A percentile compares a stretch with the other conserved stretches of the same genome.
These are phyloP conservation scores for Labeo catla DNA, from an alignment of 2,113 vertebrate species.

Conservation along the genomic window DNA sequence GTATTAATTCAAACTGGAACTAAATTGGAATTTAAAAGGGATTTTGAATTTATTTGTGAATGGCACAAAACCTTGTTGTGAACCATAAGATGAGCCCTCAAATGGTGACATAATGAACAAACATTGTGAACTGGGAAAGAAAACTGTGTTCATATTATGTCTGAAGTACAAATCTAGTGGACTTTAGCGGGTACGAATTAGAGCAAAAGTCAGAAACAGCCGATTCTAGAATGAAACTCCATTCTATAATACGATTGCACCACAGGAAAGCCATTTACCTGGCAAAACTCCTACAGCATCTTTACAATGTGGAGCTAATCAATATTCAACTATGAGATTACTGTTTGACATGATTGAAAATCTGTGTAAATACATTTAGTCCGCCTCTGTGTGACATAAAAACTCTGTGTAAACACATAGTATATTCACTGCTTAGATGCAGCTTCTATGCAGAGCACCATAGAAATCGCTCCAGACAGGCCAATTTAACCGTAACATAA, in stretches of 20 bases:
- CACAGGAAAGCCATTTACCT: not conserved
- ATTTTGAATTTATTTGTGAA: not conserved
- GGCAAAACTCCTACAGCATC: not conserved
- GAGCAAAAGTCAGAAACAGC: not conserved
- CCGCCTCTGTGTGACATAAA: slow-evolving; percentile 8
- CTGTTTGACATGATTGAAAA: not conserved
- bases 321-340: not conserved
- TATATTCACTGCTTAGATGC: not conserved
- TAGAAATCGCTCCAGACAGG: slow-evolving; percentile 17
- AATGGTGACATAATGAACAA: not conserved
- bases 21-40: not conserved
- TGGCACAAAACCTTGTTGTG: not conserved
- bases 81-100: not conserved
- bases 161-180: not conserved
- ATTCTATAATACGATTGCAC: not conserved
- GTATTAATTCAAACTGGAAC: no score
- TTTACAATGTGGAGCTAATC: not conserved
- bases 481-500: slow-evolving; percentile 24
- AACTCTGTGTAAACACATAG: not conserved
- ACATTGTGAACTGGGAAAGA: not conserved
- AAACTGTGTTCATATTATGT: no score
- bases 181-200: not conserved
- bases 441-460: slow-evolving; percentile 10
- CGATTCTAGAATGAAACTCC: not conserved
- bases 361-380: slow-evolving; percentile 28